Evolutionary conservation across 2,888 invertebrate genomes (phyloP), one percentile per base, ranked within the genome.

Genomic region (Agonopterix heracliana): DNA sequence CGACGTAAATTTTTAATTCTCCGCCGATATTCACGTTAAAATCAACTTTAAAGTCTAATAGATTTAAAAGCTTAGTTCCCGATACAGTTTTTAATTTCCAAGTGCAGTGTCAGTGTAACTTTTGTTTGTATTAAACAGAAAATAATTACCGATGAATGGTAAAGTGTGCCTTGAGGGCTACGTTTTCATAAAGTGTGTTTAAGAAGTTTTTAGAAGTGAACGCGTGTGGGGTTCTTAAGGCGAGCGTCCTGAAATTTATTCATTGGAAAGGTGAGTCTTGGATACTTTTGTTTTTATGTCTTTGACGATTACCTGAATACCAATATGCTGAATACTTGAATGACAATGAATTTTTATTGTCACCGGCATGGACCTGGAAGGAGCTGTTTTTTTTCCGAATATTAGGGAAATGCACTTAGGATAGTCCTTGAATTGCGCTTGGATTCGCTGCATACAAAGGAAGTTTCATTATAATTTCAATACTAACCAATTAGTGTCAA

Each of bases 1-100:
- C 64, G 50, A 62, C 76, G 80, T 83, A 71, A 80, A 84, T 84
- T 81, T 79, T 84, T 81, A 83, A 83, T 83, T 62, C 61, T 65
- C 67, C 63, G 66, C 61, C 64, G 66, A 72, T 68, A 8, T 26
- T 26, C 5, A 12, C 41, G 12, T 1, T 12, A 41, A 38, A 38
- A 38, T 9, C 38, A 9, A 10, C 38, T 38, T 26, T n/a, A 10
- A 38, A 38, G 2, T 38, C 38, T n/a, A 7, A 10, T 36, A 36
- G n/a, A 36, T 10, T 1, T 38, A 38, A 38, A n/a, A n/a, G 38
- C 38, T n/a, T 5, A 35, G n/a, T n/a, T 26, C 26, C 26, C 26
- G 26, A 5, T 26, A 26, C 26, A 26, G 26, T 26, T 26, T 26
- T 26, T 26, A 46, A 10, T 46, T 26, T 46, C 26, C 36, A 26